Base-by-base conservation (phyloP, 2,888 invertebrate genomes). In the Drosophila subsilvestris region DNA sequence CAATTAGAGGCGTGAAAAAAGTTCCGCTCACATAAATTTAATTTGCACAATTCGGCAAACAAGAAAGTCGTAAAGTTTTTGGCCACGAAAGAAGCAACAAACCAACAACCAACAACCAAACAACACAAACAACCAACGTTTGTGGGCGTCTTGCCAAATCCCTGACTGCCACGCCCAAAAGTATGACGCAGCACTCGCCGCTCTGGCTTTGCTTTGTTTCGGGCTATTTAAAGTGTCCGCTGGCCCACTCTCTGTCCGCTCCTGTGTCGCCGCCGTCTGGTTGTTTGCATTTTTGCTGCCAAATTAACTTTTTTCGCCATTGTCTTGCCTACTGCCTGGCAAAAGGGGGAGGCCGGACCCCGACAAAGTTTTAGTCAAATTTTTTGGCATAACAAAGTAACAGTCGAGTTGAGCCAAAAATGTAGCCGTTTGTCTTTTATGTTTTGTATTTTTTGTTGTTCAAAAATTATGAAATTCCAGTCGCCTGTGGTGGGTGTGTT, bases 221-320 rank as follows among this genome's bases (percentile, higher is more conserved):
- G 71, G 72, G 56, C 76, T 69, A 67, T 78, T 69, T 70, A 67
- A 71, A 79, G 72, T 76, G 82, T 75, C 77, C 74, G 76, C 63
- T 63, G 37, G 37, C 37, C 14, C 37, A 14, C 37, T 27, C 27
- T 27, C 25, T 1, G 27, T 37, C n/a, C 37, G 37, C 37, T 7
- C 37, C 0, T n/a, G 7, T 14, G 37, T 37, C 44, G 55, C 58
- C 60, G 68, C 74, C 69, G 78, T 62, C 74, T 71, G 78, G 71
- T 78, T 87, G 83, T 86, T 86, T 86, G 88, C 76, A 86, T 86
- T 86, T 82, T 80, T 71, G 76, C 74, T 86, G 86, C 86, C 88
- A 88, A 86, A 86, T 87, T 86, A 79, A 82, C 79, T 81, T 87
- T 86, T 85, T 83, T 80, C 75, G 74, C 85, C 71, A 77, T 82